These are phyloP conservation scores for Pipa parva DNA, from an alignment of 2,113 vertebrate species.

Conservation along the genomic window DNA sequence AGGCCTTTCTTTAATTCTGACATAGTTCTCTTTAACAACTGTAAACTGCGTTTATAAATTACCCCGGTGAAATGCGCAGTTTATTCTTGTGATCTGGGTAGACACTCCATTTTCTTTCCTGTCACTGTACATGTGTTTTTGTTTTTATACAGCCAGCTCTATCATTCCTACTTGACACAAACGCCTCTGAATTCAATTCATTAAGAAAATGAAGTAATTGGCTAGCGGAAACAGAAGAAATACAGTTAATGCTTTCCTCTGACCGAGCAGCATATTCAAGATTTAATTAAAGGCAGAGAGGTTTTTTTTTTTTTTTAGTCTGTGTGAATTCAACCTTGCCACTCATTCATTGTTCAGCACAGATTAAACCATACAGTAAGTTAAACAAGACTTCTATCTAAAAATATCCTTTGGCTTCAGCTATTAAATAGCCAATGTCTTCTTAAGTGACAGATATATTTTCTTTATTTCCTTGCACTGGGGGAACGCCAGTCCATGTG, in stretches of 20 bases:
- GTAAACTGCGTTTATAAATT: too few species aligned
- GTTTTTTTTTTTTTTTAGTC: conserved; percentile 51
- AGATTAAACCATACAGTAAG: conserved; percentile 57
- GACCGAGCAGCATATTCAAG: conserved; percentile 50
- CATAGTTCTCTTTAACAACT: too few species aligned
- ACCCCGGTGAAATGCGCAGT: too few species aligned
- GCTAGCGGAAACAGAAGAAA: conserved; percentile 50
- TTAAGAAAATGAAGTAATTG: conserved; percentile 58
- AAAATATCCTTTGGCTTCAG: conserved; percentile 57
- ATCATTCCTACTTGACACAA: conserved; percentile 8
- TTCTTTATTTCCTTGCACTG: conserved; percentile 58
- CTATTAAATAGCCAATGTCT: conserved; percentile 53
- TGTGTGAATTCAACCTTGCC: conserved; percentile 52
- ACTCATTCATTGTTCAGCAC: conserved; percentile 52
- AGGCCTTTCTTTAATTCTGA: too few species aligned
- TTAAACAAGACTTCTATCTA: conserved; percentile 58
- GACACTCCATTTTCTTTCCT: too few species aligned
- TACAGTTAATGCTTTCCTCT: conserved; percentile 56
- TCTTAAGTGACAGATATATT: conserved; percentile 57
- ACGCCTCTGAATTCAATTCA: conserved; percentile 43
- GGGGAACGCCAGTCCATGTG: conserved; percentile 50
- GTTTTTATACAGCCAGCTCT: background rate
- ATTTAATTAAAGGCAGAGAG: conserved; percentile 58
- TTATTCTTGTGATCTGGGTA: too few species aligned
- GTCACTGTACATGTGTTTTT: background rate